phyloP scores from a whole-genome alignment of 2,113 vertebrate genomes.

The Microtus richardsoni region DNA sequence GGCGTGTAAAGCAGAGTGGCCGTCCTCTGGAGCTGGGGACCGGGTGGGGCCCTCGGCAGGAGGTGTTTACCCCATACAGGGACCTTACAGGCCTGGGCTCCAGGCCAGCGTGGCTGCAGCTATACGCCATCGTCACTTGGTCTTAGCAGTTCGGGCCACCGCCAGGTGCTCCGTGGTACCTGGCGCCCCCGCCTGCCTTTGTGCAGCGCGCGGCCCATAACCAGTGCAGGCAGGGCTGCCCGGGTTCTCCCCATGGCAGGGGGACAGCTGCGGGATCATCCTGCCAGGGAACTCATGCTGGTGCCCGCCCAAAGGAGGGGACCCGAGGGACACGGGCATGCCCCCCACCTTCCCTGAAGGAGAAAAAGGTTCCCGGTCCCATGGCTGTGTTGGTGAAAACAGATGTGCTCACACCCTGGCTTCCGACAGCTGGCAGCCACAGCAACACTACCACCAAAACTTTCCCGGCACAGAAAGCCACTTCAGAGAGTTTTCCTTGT shows the following conservation, averaged over 20 bases:
- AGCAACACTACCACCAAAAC: conserved; percentile 63
- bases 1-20: not conserved
- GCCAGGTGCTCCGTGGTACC: conserved; percentile 72
- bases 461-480: conserved; percentile 58
- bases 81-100: not conserved
- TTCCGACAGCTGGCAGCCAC: conserved; percentile 70
- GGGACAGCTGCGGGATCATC: conserved; percentile 39
- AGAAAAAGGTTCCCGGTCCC: not conserved
- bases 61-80: conserved; percentile 6
- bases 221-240: not conserved
- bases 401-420: conserved; percentile 32
- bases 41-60: not conserved
- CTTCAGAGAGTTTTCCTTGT: conserved; percentile 70
- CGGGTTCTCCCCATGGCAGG: not conserved
- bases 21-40: not conserved
- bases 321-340: not conserved
- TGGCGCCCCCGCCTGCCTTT: conserved; percentile 59
- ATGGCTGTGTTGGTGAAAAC: conserved; percentile 6
- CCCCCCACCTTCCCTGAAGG: not conserved
- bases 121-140: not conserved
- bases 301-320: not conserved
- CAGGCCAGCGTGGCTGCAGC: not conserved
- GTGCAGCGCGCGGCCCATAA: conserved; percentile 33
- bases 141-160: not conserved
- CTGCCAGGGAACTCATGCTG: not conserved